Percentiles rank a stretch among this genome's conserved stretches.
phyloP scores from a whole-genome alignment of 2,797 vertebrate genomes.

The Poecile montanus region DNA sequence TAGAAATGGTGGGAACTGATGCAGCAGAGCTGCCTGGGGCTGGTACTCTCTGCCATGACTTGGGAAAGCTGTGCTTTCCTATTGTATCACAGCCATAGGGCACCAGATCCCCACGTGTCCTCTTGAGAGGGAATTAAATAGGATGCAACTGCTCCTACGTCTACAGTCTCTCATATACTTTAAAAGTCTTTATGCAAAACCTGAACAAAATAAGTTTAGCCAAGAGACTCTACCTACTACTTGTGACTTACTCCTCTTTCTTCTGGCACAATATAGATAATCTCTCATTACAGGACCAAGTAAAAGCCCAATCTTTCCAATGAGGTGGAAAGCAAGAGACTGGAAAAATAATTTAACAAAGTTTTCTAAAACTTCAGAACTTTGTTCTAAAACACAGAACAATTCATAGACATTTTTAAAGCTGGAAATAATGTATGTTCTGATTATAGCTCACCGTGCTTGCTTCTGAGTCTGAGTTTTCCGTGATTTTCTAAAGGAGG shows the following conservation, averaged over 20 bases:
- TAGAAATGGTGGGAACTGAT: conserved; percentile 6
- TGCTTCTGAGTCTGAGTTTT: conserved; percentile 59
- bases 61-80: not conserved
- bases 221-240: not conserved
- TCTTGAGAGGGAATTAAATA: not conserved
- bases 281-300: not conserved
- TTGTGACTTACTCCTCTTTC: conserved; percentile 8
- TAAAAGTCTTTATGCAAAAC: not conserved
- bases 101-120: not conserved
- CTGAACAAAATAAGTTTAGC: not conserved
- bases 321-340: not conserved
- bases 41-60: not conserved
- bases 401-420: not conserved
- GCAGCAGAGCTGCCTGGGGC: conserved; percentile 19
- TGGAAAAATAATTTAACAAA: not conserved
- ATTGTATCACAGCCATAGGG: conserved; percentile 3
- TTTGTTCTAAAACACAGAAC: not conserved
- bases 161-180: not conserved
- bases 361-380: not conserved
- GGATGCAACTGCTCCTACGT: not conserved
- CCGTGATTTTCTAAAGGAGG: conserved; percentile 77
- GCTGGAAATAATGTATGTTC: not conserved
- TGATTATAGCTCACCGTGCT: conserved; percentile 68
- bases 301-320: not conserved
- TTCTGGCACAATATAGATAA: not conserved